Base-by-base conservation (phyloP, 2,888 invertebrate genomes). In the Pyrrhosoma nymphula region DNA sequence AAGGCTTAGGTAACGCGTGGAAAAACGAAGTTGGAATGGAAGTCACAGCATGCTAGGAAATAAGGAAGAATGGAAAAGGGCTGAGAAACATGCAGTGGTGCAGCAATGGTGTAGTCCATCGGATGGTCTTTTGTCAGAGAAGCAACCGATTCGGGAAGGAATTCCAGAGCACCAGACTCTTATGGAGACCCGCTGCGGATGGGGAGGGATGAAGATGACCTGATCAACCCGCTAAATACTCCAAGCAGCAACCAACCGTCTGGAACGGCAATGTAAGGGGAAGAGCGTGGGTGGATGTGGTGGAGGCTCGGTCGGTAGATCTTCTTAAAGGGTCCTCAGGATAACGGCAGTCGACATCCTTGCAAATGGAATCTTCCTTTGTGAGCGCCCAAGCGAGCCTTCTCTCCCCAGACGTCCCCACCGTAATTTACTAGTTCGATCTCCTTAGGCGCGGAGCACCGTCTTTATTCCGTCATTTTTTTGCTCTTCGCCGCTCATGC, bases 361-460 rank as follows among this genome's bases (percentile, higher is more conserved):
- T 82, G 82, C 82, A 82, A 82, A 82, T 82, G 82, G 82, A 82
- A 82, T 82, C 82, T 35, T 35, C 35, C 82, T 82, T 82, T 82
- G 82, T 82, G 82, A 82, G 30, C 12, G 35, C 30, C 30, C 30
- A 35, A 82, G 82, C 82, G 82, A 82, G 16, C 69, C 69, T 69
- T n/a, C 69, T 69, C 69, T 69, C 60, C 69, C 69, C 4, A 69
- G 69, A 26, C 69, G 69, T 69, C n/a, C 69, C 35, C 82, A 10
- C 26, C 82, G 82, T 82, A 82, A 82, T 82, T 82, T 82, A 35
- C 82, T 82, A 16, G 30, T 26, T 35, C 82, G 82, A 82, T 82
- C 82, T 82, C 82, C 82, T 82, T 82, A 82, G 82, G 35, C 26
- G 82, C 10, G 35, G 12, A 82, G 82, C 35, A 35, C 82, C 82